These are phyloP conservation scores for Pardalotus punctatus DNA, from an alignment of 2,113 vertebrate species.

Conservation along the genomic window DNA sequence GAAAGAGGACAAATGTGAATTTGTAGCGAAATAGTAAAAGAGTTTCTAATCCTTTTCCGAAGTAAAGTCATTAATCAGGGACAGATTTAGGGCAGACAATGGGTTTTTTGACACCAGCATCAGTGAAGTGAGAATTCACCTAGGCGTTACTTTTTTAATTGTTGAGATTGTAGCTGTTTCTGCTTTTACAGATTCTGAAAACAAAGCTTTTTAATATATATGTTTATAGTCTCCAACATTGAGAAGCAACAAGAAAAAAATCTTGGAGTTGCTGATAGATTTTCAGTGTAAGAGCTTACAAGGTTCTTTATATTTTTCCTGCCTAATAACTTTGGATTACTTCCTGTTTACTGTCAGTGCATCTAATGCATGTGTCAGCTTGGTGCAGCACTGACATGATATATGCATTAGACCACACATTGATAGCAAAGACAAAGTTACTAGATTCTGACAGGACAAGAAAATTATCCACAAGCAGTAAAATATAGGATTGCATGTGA, in stretches of 20 bases:
- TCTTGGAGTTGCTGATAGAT: background rate
- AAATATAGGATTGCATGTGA: conserved; percentile 28
- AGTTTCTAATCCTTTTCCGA: background rate
- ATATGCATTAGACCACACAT: conserved; percentile 51
- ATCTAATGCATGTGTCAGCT: conserved; percentile 25
- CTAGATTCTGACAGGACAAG: conserved; percentile 39
- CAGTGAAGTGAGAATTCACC: background rate
- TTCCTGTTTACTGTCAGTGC: conserved; percentile 51
- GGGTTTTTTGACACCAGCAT: background rate
- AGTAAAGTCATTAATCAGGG: background rate
- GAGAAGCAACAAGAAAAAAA: background rate
- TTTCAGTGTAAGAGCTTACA: background rate
- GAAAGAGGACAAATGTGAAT: background rate
- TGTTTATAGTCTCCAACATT: background rate
- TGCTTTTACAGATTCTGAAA: background rate
- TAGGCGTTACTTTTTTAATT: background rate
- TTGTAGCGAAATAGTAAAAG: background rate
- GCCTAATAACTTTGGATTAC: conserved; percentile 33
- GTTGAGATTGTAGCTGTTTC: background rate
- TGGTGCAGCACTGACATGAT: background rate
- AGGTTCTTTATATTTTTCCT: background rate
- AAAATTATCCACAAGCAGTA: conserved; percentile 45
- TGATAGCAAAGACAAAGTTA: conserved; percentile 49
- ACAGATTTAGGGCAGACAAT: background rate
- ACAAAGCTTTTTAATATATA: conserved; percentile 24